phyloP scores from a whole-genome alignment of 2,797 vertebrate genomes.

The Oreonectes daqikongensis region DNA sequence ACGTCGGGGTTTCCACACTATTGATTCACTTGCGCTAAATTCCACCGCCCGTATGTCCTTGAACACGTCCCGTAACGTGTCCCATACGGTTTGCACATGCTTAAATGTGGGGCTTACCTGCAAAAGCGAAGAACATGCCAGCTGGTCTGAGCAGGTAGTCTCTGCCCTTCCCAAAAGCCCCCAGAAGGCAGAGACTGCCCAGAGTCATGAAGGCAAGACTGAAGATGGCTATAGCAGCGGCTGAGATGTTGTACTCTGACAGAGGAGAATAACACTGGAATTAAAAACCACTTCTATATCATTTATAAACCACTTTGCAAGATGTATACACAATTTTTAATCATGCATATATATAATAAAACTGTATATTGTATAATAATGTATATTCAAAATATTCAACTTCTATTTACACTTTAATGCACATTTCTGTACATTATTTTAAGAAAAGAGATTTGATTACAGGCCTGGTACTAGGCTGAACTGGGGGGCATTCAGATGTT shows the following conservation, averaged over 20 bases:
- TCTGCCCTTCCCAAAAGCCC: conserved; percentile 85
- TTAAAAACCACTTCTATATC: not conserved
- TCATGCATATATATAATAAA: too few relatives aligned
- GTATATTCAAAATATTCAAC: too few relatives aligned
- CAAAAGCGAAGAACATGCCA: conserved; percentile 93
- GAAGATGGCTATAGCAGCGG: conserved; percentile 92
- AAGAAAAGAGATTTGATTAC: too few relatives aligned
- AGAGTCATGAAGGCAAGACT: conserved; percentile 86
- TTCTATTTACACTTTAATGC: too few relatives aligned
- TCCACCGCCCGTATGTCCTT: not conserved
- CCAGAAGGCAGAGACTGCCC: conserved; percentile 83
- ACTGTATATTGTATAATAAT: too few relatives aligned
- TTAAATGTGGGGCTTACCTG: conserved; percentile 77
- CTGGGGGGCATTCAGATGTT: too few relatives aligned
- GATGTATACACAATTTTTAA: too few relatives aligned
- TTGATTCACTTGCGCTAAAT: conserved; percentile 16
- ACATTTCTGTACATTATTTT: too few relatives aligned
- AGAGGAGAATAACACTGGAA: not conserved
- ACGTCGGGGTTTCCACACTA: conserved; percentile 36
- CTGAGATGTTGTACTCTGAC: conserved; percentile 94
- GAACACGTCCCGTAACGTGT: not conserved
- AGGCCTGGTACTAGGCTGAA: too few relatives aligned
- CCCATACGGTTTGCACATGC: not conserved
- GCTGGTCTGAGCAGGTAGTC: conserved; percentile 93
- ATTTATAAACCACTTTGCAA: too few relatives aligned